Evolutionary conservation across 30 jellyfish, hydroid and myxozoan genomes (phyloP).

Genomic region (Mastigias papua): DNA sequence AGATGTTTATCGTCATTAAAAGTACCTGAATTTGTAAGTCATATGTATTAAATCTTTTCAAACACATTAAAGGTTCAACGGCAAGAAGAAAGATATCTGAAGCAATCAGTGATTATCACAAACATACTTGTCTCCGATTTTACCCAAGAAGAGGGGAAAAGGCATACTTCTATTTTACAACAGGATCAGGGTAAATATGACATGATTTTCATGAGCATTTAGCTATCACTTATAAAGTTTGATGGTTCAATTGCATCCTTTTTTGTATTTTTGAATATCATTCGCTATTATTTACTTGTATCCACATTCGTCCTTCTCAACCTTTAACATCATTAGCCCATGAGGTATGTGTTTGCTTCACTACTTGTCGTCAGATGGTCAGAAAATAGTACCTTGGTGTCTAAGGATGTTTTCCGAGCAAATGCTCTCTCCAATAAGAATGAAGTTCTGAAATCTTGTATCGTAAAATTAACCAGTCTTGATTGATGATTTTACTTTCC

Average conservation of each 20-base stretch:
- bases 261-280: no score
- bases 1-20: background rate
- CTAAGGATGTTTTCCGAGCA: no score
- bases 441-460: background rate
- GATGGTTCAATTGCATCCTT: no score
- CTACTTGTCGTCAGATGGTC: background rate
- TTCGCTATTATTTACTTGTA: no score
- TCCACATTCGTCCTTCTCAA: no score
- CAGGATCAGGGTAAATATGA: constrained; percentile 57
- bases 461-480: background rate
- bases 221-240: background rate
- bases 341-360: background rate
- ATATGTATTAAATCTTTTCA: background rate
- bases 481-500: background rate
- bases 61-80: background rate
- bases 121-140: constrained; percentile 53
- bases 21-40: background rate
- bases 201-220: background rate
- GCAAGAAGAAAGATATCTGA: constrained; percentile 24
- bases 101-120: constrained; percentile 60
- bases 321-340: background rate
- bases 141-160: constrained; percentile 23
- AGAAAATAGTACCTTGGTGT: background rate
- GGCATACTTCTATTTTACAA: constrained; percentile 57
- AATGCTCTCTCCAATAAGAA: background rate